A percentile compares a stretch with the other conserved stretches of the same genome.
Conservation (phyloP, 2,888 invertebrate species). For the Nephrotoma flavescens region DNA sequence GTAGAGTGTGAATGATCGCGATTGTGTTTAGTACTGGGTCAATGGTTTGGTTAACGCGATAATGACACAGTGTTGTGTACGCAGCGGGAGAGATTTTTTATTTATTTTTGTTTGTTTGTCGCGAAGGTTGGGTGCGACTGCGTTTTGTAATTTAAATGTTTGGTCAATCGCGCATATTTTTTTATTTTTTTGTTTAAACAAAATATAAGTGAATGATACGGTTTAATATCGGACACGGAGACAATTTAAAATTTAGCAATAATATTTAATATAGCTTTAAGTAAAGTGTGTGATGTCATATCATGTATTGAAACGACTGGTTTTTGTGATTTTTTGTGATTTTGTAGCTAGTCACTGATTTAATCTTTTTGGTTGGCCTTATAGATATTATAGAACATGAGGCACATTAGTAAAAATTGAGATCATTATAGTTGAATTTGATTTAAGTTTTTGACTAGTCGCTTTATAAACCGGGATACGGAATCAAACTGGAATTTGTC, state of each 20-base stretch:
- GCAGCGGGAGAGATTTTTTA: neutral
- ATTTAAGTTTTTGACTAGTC: no score
- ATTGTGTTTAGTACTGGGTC: neutral
- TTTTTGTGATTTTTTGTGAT: neutral
- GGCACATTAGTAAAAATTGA: no score
- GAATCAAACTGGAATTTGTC: no score
- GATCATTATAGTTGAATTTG: no score
- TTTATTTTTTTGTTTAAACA: neutral
- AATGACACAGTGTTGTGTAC: neutral
- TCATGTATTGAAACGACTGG: neutral
- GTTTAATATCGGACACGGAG: neutral
- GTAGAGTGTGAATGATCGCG: neutral
- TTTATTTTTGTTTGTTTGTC: neutral
- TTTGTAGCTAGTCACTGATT: neutral
- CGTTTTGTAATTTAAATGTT: neutral
- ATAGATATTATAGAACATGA: neutral
- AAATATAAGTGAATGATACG: neutral
- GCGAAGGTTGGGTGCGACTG: neutral
- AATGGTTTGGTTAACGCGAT: neutral
- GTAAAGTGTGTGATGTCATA: neutral
- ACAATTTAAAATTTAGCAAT: neutral
- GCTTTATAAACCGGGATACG: no score
- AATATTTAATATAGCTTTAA: neutral
- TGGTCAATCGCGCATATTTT: neutral
- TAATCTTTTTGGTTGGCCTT: neutral